Evolutionary conservation across 2,888 invertebrate genomes (phyloP).

Genomic region (Phortica magna): DNA sequence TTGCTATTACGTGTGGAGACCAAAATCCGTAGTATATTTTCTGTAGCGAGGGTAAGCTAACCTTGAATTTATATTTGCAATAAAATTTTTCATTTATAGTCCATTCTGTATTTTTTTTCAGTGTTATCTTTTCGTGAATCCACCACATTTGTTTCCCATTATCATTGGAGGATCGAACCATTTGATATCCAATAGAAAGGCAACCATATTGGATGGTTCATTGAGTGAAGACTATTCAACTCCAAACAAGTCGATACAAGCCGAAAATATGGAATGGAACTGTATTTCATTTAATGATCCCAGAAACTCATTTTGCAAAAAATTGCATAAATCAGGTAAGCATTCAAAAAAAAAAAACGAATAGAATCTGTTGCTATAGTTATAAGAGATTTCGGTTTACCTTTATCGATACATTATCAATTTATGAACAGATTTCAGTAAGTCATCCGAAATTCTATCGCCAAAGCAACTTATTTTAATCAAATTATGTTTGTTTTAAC

Average conservation of each 20-base stretch:
- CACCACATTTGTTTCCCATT: background rate
- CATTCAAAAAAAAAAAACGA: too few species aligned
- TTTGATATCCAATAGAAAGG: background rate
- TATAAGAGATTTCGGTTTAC: too few species aligned
- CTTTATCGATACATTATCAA: too few species aligned
- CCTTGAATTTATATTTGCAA: background rate
- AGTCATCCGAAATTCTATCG: too few species aligned
- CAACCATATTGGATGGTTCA: slow-evolving; percentile 26
- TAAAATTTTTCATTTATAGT: too few species aligned
- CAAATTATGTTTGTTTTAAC: background rate
- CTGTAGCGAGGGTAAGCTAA: slow-evolving; percentile 46
- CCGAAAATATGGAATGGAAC: slow-evolving; percentile 25
- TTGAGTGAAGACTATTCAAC: slow-evolving; percentile 1
- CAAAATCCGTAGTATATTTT: background rate
- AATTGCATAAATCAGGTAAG: background rate
- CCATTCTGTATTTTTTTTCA: too few species aligned
- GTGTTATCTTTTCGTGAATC: slow-evolving; percentile 43
- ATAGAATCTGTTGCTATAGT: too few species aligned
- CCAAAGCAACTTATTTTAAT: background rate
- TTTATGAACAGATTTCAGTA: too few species aligned
- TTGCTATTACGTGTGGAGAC: slow-evolving; percentile 26
- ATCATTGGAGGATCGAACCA: slow-evolving; percentile 40
- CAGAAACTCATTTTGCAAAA: background rate
- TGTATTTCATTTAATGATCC: slow-evolving; percentile 37
- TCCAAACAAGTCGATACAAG: fast-evolving